phyloP scores from a whole-genome alignment of 2,888 invertebrate species.

The Drosophila phalerata region DNA sequence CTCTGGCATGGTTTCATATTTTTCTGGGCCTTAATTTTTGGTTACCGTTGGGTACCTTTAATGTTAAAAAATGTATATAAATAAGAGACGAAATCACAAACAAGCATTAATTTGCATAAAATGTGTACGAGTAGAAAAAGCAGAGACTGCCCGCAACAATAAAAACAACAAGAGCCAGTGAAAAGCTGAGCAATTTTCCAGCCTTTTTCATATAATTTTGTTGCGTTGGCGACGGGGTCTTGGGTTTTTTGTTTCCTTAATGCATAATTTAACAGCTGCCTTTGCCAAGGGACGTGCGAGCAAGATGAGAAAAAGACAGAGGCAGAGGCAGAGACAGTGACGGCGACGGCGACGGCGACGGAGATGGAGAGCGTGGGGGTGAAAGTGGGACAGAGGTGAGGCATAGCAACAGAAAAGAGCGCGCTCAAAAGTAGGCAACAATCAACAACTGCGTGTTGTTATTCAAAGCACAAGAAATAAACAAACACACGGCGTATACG shows the following conservation, averaged over 20 bases:
- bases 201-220: conserved; percentile 45
- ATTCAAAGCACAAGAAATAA: conserved; percentile 69
- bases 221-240: conserved; percentile 28
- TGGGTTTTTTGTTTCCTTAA: conserved; percentile 58
- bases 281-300: conserved; percentile 19
- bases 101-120: conserved; percentile 77
- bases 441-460: conserved; percentile 77
- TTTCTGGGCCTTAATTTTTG: conserved; percentile 17
- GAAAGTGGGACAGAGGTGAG: conserved; percentile 9
- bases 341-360: not conserved
- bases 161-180: conserved; percentile 21
- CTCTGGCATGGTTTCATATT: not conserved
- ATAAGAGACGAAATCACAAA: conserved; percentile 64
- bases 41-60: conserved; percentile 32
- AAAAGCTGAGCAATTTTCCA: conserved; percentile 44
- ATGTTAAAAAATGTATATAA: conserved; percentile 33
- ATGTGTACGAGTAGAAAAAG: conserved; percentile 45
- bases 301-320: not conserved
- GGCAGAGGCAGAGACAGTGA: no score
- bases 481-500: conserved; percentile 43
- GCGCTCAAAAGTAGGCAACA: conserved; percentile 73
- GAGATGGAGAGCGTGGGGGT: conserved; percentile 1
- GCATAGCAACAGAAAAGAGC: conserved; percentile 41
- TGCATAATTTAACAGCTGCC: conserved; percentile 79
- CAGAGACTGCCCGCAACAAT: conserved; percentile 43